Percentiles rank a stretch among this genome's conserved stretches.
phyloP scores from a whole-genome alignment of 1,140 invertebrate genomes.

The Hormaphis cornu region DNA sequence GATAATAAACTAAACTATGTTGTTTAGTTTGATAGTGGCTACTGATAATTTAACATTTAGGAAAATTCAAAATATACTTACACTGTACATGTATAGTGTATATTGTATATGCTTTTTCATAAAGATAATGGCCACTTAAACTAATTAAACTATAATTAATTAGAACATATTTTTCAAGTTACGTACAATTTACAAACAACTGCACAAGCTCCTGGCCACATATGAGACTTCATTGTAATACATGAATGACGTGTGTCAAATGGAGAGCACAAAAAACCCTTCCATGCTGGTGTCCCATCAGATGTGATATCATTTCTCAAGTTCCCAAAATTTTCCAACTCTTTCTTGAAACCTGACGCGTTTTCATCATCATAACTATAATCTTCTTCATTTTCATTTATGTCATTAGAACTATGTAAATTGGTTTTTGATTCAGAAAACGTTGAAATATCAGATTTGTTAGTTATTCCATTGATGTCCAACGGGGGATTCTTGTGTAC shows the following conservation, averaged over 20 bases:
- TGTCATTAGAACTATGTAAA: background rate
- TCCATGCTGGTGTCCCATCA: background rate
- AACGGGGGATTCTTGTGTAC: slow-evolving; percentile 38
- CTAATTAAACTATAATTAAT: background rate
- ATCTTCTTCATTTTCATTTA: background rate
- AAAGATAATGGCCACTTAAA: background rate
- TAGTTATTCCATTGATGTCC: slow-evolving; percentile 48
- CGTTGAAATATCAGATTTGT: slow-evolving; percentile 40
- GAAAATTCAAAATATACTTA: too few relatives aligned
- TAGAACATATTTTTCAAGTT: too few relatives aligned
- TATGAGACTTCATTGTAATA: slow-evolving; percentile 1
- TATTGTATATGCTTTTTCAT: too few relatives aligned
- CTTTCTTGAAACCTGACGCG: background rate
- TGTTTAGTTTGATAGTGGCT: background rate
- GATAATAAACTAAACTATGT: background rate
- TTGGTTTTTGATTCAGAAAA: background rate
- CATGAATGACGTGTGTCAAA: background rate
- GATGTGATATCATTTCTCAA: background rate
- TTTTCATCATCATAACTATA: background rate
- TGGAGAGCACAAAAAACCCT: background rate
- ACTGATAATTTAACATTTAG: background rate
- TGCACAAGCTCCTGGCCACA: slow-evolving; percentile 22
- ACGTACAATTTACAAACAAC: slow-evolving; percentile 34
- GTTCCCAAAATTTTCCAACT: background rate
- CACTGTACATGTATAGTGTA: too few relatives aligned